Conservation (phyloP, 1,140 invertebrate genomes). For the Drosophila lacteicornis region DNA sequence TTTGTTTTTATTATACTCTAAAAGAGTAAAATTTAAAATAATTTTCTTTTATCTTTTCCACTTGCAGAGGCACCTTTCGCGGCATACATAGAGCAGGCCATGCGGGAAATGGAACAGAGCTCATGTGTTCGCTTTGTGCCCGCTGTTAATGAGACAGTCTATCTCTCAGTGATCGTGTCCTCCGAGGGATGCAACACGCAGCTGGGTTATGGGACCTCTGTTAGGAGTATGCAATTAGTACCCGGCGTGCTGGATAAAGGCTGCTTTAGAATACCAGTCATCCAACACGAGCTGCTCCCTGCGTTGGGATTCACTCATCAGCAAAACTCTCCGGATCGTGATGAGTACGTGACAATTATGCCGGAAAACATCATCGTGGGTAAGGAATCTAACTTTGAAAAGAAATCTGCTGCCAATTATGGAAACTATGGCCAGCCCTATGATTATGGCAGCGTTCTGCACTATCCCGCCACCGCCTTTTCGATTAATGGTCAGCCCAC, state of each 20-base stretch:
- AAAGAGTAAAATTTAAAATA: not conserved
- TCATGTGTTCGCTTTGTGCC: slow-evolving; percentile 67
- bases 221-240: slow-evolving; percentile 77
- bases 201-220: slow-evolving; percentile 85
- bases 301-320: slow-evolving; percentile 90
- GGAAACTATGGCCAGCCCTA: slow-evolving; percentile 86
- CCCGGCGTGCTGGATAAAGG: slow-evolving; percentile 25
- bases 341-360: slow-evolving; percentile 88
- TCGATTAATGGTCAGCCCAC: slow-evolving; percentile 89
- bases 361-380: slow-evolving; percentile 89
- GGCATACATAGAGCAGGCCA: slow-evolving; percentile 51
- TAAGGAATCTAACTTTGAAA: slow-evolving; percentile 86
- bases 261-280: slow-evolving; percentile 84
- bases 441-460: slow-evolving; percentile 89
- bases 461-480: slow-evolving; percentile 89
- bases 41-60: too few species aligned
- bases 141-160: slow-evolving; percentile 33
- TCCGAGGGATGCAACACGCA: slow-evolving; percentile 85
- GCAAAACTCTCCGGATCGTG: slow-evolving; percentile 89
- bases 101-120: slow-evolving; percentile 77
- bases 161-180: slow-evolving; percentile 21
- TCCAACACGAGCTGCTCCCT: slow-evolving; percentile 89
- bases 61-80: slow-evolving; percentile 11
- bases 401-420: slow-evolving; percentile 80
- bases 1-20: too few species aligned